Conservation (phyloP, 2,888 invertebrate genomes). For the Sinelater perroti region DNA sequence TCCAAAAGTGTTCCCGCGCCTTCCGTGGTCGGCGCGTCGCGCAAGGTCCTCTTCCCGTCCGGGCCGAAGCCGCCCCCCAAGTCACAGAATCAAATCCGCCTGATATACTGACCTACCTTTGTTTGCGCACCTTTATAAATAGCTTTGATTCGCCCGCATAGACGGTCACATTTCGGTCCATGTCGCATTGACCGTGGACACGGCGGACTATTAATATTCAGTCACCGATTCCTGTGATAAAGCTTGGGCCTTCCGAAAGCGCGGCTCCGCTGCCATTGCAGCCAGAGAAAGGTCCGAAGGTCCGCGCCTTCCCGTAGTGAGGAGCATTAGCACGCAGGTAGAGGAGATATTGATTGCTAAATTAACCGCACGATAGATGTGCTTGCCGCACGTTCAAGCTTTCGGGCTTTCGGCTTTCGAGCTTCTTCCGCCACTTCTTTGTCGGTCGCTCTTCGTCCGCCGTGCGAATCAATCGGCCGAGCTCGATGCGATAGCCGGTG, state of each 20-base stretch:
- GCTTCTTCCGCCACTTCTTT: neutral
- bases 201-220: conserved; percentile 33
- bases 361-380: conserved; percentile 35
- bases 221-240: conserved; percentile 33
- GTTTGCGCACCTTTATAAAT: conserved; percentile 45
- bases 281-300: conserved; percentile 6
- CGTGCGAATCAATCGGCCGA: too few relatives aligned
- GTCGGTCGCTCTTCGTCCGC: too few relatives aligned
- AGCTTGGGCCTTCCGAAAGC: conserved; percentile 22
- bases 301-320: conserved; percentile 15
- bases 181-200: conserved; percentile 41
- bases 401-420: neutral
- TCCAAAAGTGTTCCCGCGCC: too few relatives aligned
- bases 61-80: conserved; percentile 3
- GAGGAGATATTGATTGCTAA: conserved; percentile 32
- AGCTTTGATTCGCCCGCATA: conserved; percentile 40
- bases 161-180: conserved; percentile 39
- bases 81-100: conserved; percentile 23
- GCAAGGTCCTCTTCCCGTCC: too few relatives aligned
- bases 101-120: conserved; percentile 44
- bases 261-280: conserved; percentile 4
- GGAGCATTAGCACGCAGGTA: conserved; percentile 30
- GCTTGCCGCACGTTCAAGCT: conserved; percentile 20
- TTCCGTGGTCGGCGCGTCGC: too few relatives aligned
- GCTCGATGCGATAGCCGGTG: too few relatives aligned